Conservation (phyloP, 2,888 invertebrate genomes). For the Synanthedon formicaeformis region DNA sequence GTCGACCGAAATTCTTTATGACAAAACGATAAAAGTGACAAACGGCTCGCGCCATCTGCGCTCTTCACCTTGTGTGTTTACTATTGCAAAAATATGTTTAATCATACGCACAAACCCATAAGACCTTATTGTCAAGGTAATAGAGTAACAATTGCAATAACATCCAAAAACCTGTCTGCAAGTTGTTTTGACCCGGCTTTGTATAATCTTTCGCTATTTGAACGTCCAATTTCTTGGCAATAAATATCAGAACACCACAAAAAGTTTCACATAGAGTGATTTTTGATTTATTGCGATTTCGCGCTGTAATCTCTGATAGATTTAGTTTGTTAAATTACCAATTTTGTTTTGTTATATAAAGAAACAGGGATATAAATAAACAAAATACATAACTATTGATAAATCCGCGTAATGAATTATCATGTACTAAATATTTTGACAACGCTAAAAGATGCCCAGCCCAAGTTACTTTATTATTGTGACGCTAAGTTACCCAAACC, state of each 20-base stretch:
- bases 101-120: not conserved
- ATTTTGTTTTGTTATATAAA: no score
- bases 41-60: constrained; percentile 8
- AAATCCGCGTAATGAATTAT: no score
- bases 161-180: not conserved
- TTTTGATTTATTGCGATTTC: not conserved
- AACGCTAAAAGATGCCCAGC: no score
- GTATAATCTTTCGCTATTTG: constrained; percentile 1
- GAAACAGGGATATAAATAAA: no score
- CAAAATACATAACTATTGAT: no score
- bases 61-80: not conserved
- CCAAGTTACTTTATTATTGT: no score
- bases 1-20: constrained; percentile 6
- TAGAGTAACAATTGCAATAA: not conserved
- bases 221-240: constrained; percentile 1
- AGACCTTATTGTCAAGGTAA: not conserved
- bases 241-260: not conserved
- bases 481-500: no score
- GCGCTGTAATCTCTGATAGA: not conserved
- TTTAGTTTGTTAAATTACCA: no score
- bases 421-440: no score
- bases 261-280: not conserved
- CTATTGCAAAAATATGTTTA: not conserved
- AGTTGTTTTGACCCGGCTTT: not conserved
- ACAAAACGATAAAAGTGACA: constrained; percentile 9